Base-by-base conservation (phyloP, 1,140 invertebrate genomes). In the Drosophila willistoni region DNA sequence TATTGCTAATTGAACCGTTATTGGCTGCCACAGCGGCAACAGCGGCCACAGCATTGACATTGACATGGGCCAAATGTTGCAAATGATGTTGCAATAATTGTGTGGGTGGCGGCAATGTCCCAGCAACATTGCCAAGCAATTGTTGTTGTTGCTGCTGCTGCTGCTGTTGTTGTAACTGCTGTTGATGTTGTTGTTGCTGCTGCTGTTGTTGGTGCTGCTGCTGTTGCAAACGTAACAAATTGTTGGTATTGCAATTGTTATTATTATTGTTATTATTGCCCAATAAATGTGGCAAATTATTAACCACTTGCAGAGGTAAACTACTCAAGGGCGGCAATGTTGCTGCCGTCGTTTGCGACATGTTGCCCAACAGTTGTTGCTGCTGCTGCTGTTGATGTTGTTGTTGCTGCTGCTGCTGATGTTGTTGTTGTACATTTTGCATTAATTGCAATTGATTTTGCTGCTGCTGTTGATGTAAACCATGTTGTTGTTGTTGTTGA, bases 21-120 rank as follows among this genome's bases (percentile, higher is more conserved):
- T 89, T 91, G 71, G 75, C 84, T 34, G 81, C 86, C 51, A 83
- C 90, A 17, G 83, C 90, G 5, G 68, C 86, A 55, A 78, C 87
- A 7, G 85, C 85, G 1, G 90, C 90, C 22, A 81, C 90, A 9
- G 83, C 83, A 66, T 90, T 91, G 39, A 90, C 87, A 82, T 91
- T 91, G 25, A 90, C 90, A 77, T 91, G 91, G 7, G 90, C 90
- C 76, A 92, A 74, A 82, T 92, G 91, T 66, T 92, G 91, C 80
- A 92, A 67, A 44, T 91, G 91, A 86, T 92, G 91, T 68, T 92
- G 91, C 86, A 92, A 73, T 77, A 92, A 60, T 68, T 92, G 91
- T 57, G 82, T 90, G 63, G 85, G 81, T 22, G 91, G 89, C 22
- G 91, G 91, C 79, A 92, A 51, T 10, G 62, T 41, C 3, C 72